Base-by-base conservation (phyloP, 2,888 invertebrate species). In the Sphinx pinastri region DNA sequence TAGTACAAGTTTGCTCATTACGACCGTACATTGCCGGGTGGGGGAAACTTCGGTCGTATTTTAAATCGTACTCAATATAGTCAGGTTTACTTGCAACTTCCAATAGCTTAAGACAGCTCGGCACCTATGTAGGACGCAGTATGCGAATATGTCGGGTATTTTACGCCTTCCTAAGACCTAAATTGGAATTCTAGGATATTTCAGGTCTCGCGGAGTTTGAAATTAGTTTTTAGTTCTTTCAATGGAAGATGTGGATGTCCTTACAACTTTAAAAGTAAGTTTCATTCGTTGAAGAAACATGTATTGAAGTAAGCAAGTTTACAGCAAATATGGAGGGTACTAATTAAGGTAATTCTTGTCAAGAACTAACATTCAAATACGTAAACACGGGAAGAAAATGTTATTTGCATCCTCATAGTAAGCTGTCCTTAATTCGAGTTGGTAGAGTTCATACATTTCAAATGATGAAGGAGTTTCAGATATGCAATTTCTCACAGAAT, bases 1-100 rank as follows among this genome's bases (percentile, higher is more conserved):
- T 73, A 78, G 77, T 76, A 72, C 69, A 83, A 84, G 80, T 83
- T 83, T 67, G 54, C 72, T 77, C 76, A 81, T 83, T 81, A 83
- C 73, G 71, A 69, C 74, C 76, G 77, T 77, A 74, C 74, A 81
- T 80, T 82, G 80, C 77, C 79, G 54, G 45, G 71, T 74, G 72
- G 74, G 71, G 38, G 69, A 71, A 83, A 84, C 77, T 84, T 84
- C 38, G 75, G 52, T 63, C 79, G 77, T 80, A 80, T 79, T 79
- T 79, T 79, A 79, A 77, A 77, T 75, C 69, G 54, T 45, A 63
- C 60, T 63, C 45, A 54, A 54, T 67, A 70, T 70, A 57, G 54
- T 45, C 45, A 14, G 19, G 69, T 63, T 68, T 67, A 60, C 67
- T 49, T 12, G 47, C 63, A 63, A 63, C 47, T 63, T 63, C 19